These are phyloP conservation scores for Drosophila leonis DNA, from an alignment of 2,888 invertebrate genomes.

Conservation along the genomic window DNA sequence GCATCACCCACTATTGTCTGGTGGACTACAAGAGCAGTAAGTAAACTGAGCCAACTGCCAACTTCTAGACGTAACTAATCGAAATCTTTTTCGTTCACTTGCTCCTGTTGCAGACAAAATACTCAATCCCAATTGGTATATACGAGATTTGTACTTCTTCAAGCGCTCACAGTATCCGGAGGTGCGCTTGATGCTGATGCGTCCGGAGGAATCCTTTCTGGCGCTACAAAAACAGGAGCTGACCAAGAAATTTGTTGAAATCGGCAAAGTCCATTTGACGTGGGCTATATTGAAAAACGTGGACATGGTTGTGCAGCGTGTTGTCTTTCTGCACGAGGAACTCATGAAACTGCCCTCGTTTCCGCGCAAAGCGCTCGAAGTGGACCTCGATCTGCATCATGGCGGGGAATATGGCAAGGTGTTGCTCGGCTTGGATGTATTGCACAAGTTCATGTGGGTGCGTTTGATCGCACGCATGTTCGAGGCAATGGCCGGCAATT, in stretches of 20 bases:
- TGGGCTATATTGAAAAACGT: constrained; percentile 97
- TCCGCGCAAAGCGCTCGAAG: constrained; percentile 98
- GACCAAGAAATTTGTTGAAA: constrained; percentile 97
- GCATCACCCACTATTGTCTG: constrained; percentile 96
- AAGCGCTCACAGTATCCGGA: constrained; percentile 99
- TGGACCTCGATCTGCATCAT: constrained; percentile 96
- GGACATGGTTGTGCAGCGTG: constrained; percentile 98
- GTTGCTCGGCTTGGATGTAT: constrained; percentile 95
- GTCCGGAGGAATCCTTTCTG: constrained; percentile 95
- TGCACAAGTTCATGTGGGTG: constrained; percentile 99
- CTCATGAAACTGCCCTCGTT: constrained; percentile 99
- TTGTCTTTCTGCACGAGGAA: constrained; percentile 99
- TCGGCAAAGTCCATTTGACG: constrained; percentile 96
- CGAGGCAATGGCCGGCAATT: constrained; percentile 98
- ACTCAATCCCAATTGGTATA: constrained; percentile 97
- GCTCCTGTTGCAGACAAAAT: constrained; percentile 91
- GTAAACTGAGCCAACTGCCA: constrained; percentile 63
- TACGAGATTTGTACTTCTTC: constrained; percentile 97
- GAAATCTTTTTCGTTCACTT: too few species aligned
- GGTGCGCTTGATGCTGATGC: constrained; percentile 96
- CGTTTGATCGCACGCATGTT: constrained; percentile 98
- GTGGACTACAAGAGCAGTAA: constrained; percentile 99
- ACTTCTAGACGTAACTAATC: too few species aligned
- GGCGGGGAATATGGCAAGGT: constrained; percentile 96
- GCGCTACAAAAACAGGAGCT: constrained; percentile 96